phyloP scores from a whole-genome alignment of 2,113 vertebrate genomes.

The Prinia subflava region DNA sequence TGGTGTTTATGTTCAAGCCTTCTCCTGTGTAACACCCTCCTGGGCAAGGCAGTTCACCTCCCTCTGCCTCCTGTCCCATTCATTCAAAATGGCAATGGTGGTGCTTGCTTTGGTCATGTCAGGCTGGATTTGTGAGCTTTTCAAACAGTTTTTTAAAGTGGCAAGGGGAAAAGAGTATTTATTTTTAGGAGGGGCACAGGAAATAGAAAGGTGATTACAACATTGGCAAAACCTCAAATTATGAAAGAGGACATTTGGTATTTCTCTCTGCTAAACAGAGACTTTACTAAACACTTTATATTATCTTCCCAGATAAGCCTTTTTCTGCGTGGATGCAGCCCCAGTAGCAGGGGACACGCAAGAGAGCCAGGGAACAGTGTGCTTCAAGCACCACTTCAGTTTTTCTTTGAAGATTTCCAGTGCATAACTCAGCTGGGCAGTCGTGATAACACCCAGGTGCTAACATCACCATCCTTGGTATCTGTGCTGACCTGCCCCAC shows the following conservation, averaged over 20 bases:
- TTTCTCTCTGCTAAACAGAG: slow-evolving; percentile 6
- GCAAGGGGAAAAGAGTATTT: background rate
- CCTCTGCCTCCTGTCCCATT: background rate
- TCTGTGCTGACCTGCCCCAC: background rate
- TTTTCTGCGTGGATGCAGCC: background rate
- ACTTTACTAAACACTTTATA: background rate
- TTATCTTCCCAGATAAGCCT: background rate
- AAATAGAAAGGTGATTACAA: slow-evolving; percentile 25
- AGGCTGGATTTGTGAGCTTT: background rate
- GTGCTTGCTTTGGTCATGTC: background rate
- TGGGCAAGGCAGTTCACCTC: background rate
- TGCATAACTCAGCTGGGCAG: background rate
- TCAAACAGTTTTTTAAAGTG: background rate
- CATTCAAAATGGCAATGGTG: background rate
- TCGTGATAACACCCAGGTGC: background rate
- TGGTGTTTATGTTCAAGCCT: background rate
- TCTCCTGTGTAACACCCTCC: background rate
- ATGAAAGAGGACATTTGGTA: slow-evolving; percentile 9
- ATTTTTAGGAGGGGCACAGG: background rate
- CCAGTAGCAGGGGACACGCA: background rate
- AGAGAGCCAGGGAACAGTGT: background rate
- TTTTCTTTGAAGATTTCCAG: background rate
- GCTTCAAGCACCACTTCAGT: background rate
- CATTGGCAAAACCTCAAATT: slow-evolving; percentile 36
- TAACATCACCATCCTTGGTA: background rate